Base-by-base conservation (phyloP, 2,113 vertebrate species). In the Colinus virginianus region DNA sequence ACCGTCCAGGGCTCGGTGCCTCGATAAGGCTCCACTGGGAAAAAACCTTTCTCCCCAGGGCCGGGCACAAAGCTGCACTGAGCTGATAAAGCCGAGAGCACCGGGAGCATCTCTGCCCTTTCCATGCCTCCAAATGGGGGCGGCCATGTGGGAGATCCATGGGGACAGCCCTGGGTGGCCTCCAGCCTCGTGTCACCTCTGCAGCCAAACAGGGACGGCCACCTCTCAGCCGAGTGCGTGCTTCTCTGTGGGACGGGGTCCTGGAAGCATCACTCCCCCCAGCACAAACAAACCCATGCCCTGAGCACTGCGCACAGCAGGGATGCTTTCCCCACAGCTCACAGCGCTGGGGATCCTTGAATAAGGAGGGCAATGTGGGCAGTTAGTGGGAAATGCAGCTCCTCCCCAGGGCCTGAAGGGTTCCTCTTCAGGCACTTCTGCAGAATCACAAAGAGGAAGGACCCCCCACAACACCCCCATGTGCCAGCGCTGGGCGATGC, bases 281-380 rank as follows among this genome's bases (percentile, higher is more conserved):
- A 2, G 30, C 14, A 30, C 30, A n/a, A 56, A 56, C 28, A 56
- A n/a, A n/a, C 28, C 53, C 53, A 30, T 6, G 28, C 28, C 32
- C 53, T 30, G 53, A 30, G 53, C 8, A 9, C 28, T 30, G 53
- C 10, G 28, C n/a, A 23, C 80, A 6, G 2, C 2, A 43, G 55
- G 66, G 81, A 77, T 93, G 93, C 55, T 56, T 96, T 77, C 28
- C 81, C 78, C 5, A 19, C 94, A 95, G 87, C 84, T 94, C 95
- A 90, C 84, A 18, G 77, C 87, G 8, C 51, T 53, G 1, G 19
- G 26, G n/a, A 36, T 19, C 26, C 45, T 32, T 14, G 40, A 3
- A 18, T 0, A 9, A 36, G 51, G 78, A 38, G 23, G 61, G 13
- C 26, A 34, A 0, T 1, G 45, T 2, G 12, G 11, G 34, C 4